Conservation (phyloP, 2,797 vertebrate genomes). For the Aviceda cuculoides region DNA sequence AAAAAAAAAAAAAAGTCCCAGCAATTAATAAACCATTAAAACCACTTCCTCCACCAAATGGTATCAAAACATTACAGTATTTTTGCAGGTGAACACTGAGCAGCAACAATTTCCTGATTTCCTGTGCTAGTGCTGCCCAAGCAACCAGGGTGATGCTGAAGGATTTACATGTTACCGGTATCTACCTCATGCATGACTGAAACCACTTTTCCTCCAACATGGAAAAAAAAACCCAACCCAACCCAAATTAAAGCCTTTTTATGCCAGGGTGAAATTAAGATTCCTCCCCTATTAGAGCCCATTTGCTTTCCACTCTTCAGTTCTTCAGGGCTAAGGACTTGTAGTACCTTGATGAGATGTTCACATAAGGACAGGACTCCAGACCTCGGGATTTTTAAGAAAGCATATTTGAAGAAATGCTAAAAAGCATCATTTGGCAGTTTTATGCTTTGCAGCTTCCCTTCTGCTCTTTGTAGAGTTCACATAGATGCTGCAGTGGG, state of each 20-base stretch:
- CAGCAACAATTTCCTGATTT: slow-evolving; percentile 24
- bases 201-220: background rate
- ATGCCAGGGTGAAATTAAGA: background rate
- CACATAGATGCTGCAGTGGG: background rate
- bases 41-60: slow-evolving; percentile 16
- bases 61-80: background rate
- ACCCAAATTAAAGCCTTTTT: background rate
- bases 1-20: background rate
- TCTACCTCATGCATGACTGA: rapidly evolving
- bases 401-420: background rate
- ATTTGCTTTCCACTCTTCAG: background rate
- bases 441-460: background rate
- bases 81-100: background rate
- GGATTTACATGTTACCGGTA: background rate
- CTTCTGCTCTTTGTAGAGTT: background rate
- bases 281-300: background rate
- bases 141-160: rapidly evolving
- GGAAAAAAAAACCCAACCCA: background rate
- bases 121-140: background rate
- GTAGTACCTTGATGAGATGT: background rate
- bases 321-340: background rate
- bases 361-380: background rate
- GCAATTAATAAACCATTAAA: background rate
- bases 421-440: background rate
- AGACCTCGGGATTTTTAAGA: background rate